Evolutionary conservation across 2,888 invertebrate species (phyloP), one percentile per base, ranked within the genome.

Genomic region (Sialis lutaria): DNA sequence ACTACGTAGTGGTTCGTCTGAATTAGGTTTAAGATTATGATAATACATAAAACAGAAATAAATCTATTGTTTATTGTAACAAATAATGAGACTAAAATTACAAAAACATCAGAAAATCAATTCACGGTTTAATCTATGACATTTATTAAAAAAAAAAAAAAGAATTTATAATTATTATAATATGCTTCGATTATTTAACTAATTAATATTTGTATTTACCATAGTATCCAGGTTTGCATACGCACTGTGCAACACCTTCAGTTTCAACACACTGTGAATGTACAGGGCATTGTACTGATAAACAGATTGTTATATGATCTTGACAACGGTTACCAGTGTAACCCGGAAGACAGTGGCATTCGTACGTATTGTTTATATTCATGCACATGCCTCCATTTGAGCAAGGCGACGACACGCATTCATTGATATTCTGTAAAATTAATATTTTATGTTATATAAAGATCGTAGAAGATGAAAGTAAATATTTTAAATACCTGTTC

Each of bases 221-320:
- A 41, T 68, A 68, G 56, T 68, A 79, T 33, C 81, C 82, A 1
- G 71, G 62, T 55, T 79, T 79, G 56, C 82, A 82, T 9, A 75
- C 70, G 60, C 82, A 82, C 49, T 68, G 67, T 2, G 68, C 65
- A 31, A 52, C 56, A 55, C 65, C 67, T 45, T 64, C 63, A 33
- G 70, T 69, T 53, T 73, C 73, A 41, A 73, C 57, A 62, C 85
- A 84, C 57, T 80, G 77, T 37, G 81, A 77, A 56, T 74, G 74
- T 30, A 73, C 68, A 44, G 80, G 79, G 57, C 84, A 84, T 33
- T 58, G 58, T 6, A 64, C 58, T 50, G 70, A 63, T 75, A 74
- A 50, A 65, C 62, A 54, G 64, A 54, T 7, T 61, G 52, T 46
- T 51, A 63, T 55, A 47, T 63, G 62, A 12, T 62, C 55, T 51